A percentile compares a stretch with the other conserved stretches of the same genome.
phyloP scores from a whole-genome alignment of 2,888 invertebrate genomes.

The Melieria crassipennis region DNA sequence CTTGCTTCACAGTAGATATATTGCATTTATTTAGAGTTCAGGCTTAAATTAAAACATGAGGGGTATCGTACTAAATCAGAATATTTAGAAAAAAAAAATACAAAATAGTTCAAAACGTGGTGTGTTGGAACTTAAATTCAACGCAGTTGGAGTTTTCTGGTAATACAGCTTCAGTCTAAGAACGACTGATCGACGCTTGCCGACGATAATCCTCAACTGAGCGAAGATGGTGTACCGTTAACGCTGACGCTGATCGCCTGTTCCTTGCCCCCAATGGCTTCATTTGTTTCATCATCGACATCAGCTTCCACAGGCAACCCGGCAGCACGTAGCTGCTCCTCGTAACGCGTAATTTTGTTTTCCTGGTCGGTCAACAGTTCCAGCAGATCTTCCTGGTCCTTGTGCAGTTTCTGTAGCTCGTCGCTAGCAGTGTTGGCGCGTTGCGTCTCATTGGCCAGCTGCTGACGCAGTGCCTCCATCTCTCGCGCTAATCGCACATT shows the following conservation, averaged over 20 bases:
- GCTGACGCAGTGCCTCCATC: conserved; percentile 54
- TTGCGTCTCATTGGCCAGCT: conserved; percentile 51
- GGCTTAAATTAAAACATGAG: too few species aligned
- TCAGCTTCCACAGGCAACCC: conserved; percentile 51
- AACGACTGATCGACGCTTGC: conserved; percentile 11
- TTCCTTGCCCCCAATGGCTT: neutral
- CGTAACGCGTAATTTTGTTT: conserved; percentile 74
- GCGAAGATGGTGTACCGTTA: conserved; percentile 10
- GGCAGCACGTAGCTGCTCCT: conserved; percentile 68
- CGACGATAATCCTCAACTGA: conserved; percentile 24
- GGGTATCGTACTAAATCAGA: too few species aligned
- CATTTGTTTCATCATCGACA: neutral
- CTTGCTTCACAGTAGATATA: too few species aligned
- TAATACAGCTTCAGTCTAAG: too few species aligned
- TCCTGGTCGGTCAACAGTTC: conserved; percentile 91
- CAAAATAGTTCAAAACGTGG: too few species aligned
- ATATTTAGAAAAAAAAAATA: too few species aligned
- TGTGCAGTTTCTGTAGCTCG: conserved; percentile 75
- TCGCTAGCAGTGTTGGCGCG: conserved; percentile 52
- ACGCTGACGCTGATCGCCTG: conserved; percentile 11
- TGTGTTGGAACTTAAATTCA: too few species aligned
- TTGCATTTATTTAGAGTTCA: too few species aligned
- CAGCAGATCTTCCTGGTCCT: conserved; percentile 93
- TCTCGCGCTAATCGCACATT: conserved; percentile 62
- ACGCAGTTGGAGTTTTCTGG: too few species aligned